phyloP scores from a whole-genome alignment of 2,797 vertebrate species.

The Sebastes variabilis region DNA sequence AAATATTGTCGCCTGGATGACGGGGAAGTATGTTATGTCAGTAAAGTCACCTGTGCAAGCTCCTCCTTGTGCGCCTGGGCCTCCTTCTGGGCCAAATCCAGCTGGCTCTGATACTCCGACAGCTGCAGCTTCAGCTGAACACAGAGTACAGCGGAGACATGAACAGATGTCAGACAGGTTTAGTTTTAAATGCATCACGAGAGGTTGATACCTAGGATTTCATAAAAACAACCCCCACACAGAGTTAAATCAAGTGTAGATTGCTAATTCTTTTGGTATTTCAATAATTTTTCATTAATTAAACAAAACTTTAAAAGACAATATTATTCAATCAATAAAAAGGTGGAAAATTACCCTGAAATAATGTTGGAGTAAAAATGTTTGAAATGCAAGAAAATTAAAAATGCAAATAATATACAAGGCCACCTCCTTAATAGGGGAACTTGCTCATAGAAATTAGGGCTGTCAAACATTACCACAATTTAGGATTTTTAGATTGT shows the following conservation, averaged over 20 bases:
- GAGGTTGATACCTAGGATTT: neutral
- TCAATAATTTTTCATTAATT: neutral
- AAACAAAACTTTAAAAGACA: neutral
- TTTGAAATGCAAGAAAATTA: neutral
- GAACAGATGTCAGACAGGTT: constrained; percentile 6
- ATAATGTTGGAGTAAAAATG: neutral
- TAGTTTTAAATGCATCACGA: neutral
- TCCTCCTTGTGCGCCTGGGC: constrained; percentile 88
- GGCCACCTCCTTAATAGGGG: neutral
- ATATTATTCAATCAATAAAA: neutral
- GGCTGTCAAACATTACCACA: no score
- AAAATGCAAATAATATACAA: neutral
- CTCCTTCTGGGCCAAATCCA: constrained; percentile 87
- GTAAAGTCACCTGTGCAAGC: constrained; percentile 85
- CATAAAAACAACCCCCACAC: neutral
- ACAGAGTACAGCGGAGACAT: neutral
- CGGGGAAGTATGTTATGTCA: neutral
- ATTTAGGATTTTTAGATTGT: no score
- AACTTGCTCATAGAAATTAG: no score
- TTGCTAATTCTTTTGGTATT: neutral
- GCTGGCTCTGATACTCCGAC: constrained; percentile 85
- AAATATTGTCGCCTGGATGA: neutral
- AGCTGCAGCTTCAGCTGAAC: constrained; percentile 88
- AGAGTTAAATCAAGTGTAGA: neutral
- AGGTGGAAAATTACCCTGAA: neutral